phyloP scores from a whole-genome alignment of 2,888 invertebrate species.

The Aspidapion aeneum region DNA sequence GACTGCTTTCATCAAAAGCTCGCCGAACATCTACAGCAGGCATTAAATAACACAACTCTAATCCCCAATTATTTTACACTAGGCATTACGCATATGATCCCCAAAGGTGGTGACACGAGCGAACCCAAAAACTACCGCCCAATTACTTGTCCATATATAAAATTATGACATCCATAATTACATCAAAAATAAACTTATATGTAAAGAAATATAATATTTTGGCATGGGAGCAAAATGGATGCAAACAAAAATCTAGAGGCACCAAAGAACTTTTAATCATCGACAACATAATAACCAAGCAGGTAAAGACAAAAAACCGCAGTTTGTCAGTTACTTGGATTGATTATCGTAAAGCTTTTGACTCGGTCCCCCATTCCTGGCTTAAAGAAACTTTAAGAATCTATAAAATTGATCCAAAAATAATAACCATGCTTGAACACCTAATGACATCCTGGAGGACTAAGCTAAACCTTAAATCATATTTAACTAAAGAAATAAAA shows the following conservation, averaged over 20 bases:
- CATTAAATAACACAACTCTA: neutral
- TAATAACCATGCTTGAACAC: too few species aligned
- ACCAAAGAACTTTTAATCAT: neutral
- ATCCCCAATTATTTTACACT: conserved; percentile 1
- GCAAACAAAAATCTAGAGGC: neutral
- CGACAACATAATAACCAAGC: neutral
- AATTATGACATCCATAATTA: conserved; percentile 3
- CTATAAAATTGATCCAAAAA: neutral
- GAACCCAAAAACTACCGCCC: conserved; percentile 22
- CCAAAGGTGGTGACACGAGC: conserved; percentile 10
- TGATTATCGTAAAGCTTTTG: conserved; percentile 1
- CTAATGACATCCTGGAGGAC: too few species aligned
- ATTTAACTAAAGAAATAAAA: neutral
- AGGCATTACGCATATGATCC: conserved; percentile 9
- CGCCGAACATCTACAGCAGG: neutral
- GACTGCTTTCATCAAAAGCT: neutral
- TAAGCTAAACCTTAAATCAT: neutral
- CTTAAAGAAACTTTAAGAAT: neutral
- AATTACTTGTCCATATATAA: conserved; percentile 20
- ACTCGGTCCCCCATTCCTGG: neutral
- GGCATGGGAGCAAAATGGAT: neutral
- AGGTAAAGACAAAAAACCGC: neutral
- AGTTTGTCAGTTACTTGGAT: neutral
- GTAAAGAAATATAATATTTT: neutral
- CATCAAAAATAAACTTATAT: neutral